Evolutionary conservation across 2,797 vertebrate species (phyloP), one percentile per base, ranked within the genome.

Genomic region (Takifugu rubripes): DNA sequence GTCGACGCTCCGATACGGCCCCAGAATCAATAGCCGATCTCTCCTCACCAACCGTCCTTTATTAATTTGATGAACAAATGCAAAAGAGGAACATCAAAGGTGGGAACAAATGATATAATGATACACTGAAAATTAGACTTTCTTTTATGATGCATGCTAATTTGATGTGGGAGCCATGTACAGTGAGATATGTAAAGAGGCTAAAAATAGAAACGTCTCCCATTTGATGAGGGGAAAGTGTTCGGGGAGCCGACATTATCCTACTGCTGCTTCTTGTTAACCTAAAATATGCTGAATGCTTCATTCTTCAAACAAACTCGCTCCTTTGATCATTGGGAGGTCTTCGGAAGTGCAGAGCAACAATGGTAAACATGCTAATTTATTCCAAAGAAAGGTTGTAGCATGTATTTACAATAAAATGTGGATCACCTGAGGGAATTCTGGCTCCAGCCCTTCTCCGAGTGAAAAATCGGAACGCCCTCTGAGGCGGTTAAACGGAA

Each of bases 201-300:
- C 70, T 69, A 76, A 68, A 83, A 83, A 87, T 73, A 77, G 68
- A 74, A 16, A 52, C 49, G 61, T 59, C 64, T 78, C 50, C 10
- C 54, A 67, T 73, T 72, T 72, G 82, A 79, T 67, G 63, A 74
- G 56, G 53, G 54, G 70, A 52, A 54, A 66, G 56, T 7, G 63
- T 49, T 44, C 47, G 40, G 50, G 66, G 60, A 61, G 69, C 54
- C 56, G 68, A 78, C 72, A 74, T 70, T 58, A 70, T 61, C 64
- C 74, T 65, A 75, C 68, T 74, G 74, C 61, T 77, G 74, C 21
- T 66, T 84, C 86, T 84, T 84, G 85, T 88, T 90, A 83, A 84
- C 79, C 68, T 85, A 82, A 88, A 89, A 88, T 87, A 89, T 89
- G 85, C 82, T 87, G 87, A 89, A 85, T 70, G 77, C 78, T 75